Evolutionary conservation across 1,140 invertebrate genomes (phyloP), one percentile per base, ranked within the genome.

Genomic region (Hylaeus volcanicus): DNA sequence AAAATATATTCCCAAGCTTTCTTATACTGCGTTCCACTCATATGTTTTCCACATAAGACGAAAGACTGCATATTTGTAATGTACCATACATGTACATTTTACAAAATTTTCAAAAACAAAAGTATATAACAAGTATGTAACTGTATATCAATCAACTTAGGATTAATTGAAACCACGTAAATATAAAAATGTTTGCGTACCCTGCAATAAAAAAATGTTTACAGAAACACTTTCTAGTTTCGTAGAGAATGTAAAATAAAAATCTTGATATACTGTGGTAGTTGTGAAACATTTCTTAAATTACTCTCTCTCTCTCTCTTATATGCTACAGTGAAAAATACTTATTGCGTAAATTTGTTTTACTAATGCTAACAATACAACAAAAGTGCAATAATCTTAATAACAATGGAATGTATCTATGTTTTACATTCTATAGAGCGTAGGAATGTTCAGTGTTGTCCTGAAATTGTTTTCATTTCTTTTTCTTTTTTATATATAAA

Each of bases 381-480:
- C 85, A 82, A 83, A 84, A 82, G 73, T 83, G 82, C 84, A 70
- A 85, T 79, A 87, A 90, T 86, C 88, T 88, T 91, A 88, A 89
- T 81, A 88, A 84, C 78, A 84, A 89, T 91, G 91, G 90, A 90
- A 91, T 92, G 91, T 92, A 81, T 86, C 56, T 86, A 88, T 76
- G 76, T 86, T 86, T 85, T 90, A 90, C 69, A 84, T 85, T 89
- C 85, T 88, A 90, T 75, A 86, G 85, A 85, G 81, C 85, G 80
- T 89, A 87, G 91, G 91, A 92, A 92, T 92, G 91, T 91, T 89
- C 68, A 76, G 87, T 87, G 81, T 88, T 89, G 88, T 91, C 89
- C 88, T 90, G 85, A 88, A 88, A 83, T 88, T 70, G 71, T 78
- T 84, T 82, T 85, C 26, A 26, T 26, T 26, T 26, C 26, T 26